Evolutionary conservation across 1,140 invertebrate genomes (phyloP).

Genomic region (Thaumatotibia leucotreta): DNA sequence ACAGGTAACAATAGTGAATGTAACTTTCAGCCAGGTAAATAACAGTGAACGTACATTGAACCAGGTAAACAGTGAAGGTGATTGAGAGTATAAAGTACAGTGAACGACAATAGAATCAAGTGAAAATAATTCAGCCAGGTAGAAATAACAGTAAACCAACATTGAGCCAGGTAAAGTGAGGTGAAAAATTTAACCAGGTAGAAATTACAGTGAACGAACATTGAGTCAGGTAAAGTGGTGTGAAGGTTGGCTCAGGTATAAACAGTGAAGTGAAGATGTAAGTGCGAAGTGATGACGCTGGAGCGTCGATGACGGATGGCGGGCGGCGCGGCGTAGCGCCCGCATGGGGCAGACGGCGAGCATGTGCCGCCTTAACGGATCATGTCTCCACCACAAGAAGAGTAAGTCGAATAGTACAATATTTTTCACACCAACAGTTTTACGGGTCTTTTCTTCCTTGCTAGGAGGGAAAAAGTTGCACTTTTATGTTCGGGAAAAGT

Average conservation of each 20-base stretch:
- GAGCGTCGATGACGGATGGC: slow-evolving; percentile 75
- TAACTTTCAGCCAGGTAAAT: not conserved
- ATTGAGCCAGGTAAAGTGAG: too few species aligned
- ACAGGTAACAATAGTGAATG: not conserved
- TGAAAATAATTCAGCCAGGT: too few species aligned
- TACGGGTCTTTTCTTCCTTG: too few species aligned
- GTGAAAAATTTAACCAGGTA: too few species aligned
- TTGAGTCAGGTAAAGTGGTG: not conserved
- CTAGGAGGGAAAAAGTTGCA: too few species aligned
- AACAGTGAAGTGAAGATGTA: slow-evolving; percentile 37
- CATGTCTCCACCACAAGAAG: slow-evolving; percentile 80
- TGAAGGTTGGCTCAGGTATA: too few species aligned
- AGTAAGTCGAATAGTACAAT: slow-evolving; percentile 70
- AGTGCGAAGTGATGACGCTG: slow-evolving; percentile 35
- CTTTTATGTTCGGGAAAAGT: too few species aligned
- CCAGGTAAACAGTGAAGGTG: slow-evolving; percentile 40
- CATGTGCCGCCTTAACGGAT: slow-evolving; percentile 81
- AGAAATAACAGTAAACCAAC: too few species aligned
- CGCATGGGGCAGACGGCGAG: slow-evolving; percentile 81
- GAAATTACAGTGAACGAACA: not conserved
- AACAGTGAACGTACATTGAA: not conserved
- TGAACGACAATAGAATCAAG: too few species aligned
- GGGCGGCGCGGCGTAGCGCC: slow-evolving; percentile 80
- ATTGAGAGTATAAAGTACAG: too few species aligned
- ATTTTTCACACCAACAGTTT: too few species aligned